Percentiles rank a stretch among this genome's conserved stretches.
Evolutionary conservation across 2,113 vertebrate genomes (phyloP).

Genomic region (Glaucomys volans): DNA sequence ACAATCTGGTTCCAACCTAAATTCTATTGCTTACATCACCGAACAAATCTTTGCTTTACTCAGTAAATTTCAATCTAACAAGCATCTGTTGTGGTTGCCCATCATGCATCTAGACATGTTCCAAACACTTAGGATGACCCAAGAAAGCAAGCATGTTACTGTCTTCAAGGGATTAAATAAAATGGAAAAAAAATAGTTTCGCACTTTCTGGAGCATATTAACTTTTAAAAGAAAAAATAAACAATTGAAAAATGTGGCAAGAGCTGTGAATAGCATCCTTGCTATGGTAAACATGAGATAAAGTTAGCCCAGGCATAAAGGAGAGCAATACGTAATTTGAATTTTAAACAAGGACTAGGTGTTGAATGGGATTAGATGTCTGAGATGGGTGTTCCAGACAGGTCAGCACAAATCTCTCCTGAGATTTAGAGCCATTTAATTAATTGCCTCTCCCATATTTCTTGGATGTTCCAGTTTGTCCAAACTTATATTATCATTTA

Average conservation of each 20-base stretch:
- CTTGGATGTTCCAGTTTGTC: background rate
- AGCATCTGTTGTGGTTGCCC: background rate
- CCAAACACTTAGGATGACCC: background rate
- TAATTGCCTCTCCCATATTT: background rate
- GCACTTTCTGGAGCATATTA: background rate
- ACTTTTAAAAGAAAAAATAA: slow-evolving; percentile 23
- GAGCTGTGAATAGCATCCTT: background rate
- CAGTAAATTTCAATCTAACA: background rate
- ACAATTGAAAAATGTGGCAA: background rate
- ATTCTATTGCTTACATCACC: background rate
- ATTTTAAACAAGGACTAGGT: background rate
- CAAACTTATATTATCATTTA: background rate
- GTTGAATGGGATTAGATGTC: background rate
- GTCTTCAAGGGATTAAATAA: background rate
- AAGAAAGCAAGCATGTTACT: background rate
- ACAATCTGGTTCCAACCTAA: background rate
- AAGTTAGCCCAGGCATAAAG: background rate
- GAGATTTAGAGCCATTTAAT: background rate
- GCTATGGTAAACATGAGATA: background rate
- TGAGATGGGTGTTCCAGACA: background rate
- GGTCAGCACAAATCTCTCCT: background rate
- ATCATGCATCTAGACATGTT: background rate
- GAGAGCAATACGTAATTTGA: background rate
- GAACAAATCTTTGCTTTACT: background rate
- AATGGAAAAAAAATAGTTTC: background rate